phyloP scores from a whole-genome alignment of 2,797 vertebrate species.

The Lagorchestes hirsutus region DNA sequence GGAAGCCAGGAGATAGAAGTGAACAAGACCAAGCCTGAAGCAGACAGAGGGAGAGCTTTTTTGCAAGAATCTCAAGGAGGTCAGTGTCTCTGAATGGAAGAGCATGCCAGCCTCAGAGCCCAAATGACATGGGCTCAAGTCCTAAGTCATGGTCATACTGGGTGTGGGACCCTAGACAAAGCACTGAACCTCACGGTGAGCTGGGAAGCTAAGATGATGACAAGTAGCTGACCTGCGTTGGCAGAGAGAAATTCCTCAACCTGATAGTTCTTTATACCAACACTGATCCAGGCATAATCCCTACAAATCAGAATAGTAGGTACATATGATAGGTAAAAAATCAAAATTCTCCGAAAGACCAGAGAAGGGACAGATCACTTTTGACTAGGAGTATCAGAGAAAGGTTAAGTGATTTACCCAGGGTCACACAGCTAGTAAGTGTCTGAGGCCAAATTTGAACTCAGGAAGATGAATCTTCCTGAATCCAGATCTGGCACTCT shows the following conservation, averaged over 20 bases:
- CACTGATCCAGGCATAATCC: not conserved
- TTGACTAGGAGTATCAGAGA: not conserved
- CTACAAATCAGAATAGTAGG: not conserved
- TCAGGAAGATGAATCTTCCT: not conserved
- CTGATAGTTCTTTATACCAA: no score
- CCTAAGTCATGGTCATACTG: not conserved
- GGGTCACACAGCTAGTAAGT: not conserved
- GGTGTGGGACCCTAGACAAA: not conserved
- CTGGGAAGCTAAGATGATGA: not conserved
- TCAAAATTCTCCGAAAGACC: not conserved
- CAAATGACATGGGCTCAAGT: not conserved
- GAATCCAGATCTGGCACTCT: not conserved
- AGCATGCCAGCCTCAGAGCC: not conserved
- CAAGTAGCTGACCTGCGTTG: not conserved
- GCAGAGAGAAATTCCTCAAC: no score
- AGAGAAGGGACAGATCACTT: not conserved
- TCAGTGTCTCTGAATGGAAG: not conserved
- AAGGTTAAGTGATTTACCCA: not conserved
- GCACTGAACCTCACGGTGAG: not conserved
- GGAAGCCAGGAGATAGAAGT: not conserved
- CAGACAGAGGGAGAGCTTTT: not conserved
- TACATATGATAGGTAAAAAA: not conserved
- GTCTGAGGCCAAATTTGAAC: not conserved
- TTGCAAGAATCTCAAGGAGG: not conserved
- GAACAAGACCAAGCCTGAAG: not conserved